Evolutionary conservation across 2,888 invertebrate genomes (phyloP), one percentile per base, ranked within the genome.

Genomic region (Acanthosepion esculentum): DNA sequence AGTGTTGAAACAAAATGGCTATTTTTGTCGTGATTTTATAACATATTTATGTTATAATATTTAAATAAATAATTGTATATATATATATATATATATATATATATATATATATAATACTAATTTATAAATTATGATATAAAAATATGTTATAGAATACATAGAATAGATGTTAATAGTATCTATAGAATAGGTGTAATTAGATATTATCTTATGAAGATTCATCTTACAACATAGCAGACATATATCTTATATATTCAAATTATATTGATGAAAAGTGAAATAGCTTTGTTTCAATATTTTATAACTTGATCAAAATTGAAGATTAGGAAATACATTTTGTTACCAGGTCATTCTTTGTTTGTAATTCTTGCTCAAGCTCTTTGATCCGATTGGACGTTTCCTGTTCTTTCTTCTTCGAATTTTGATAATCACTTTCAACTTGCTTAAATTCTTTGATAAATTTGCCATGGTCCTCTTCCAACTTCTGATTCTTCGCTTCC

Each of bases 301-400:
- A 6, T 78, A 78, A 78, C n/a, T 78, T n/a, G 12, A 78, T 78
- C 78, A 33, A 8, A 78, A 78, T 78, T n/a, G 78, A n/a, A 15
- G 12, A 78, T n/a, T 2, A 78, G 0, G n/a, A 78, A 78, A 78
- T n/a, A 8, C 26, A 8, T 8, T 78, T n/a, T n/a, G 96, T 95
- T 94, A 97, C 97, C 96, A 97, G 94, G 94, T 97, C 97, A 95
- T 97, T 96, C 94, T 97, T 97, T 12, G 97, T 96, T n/a, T 96
- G 95, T 23, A 97, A 94, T 94, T 97, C 97, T 91, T 96, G 95
- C 95, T 97, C 96, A 94, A 97, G 94, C 64, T 97, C 96, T 91
- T 96, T 95, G 41, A 97, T 94, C 55, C 96, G 94, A 15, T 96
- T 95, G 94, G 95, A 95, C 20, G 96, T 94, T 91, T 95, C 92